These are phyloP conservation scores for Pecten maximus DNA, from an alignment of 2,888 invertebrate genomes.

Conservation along the genomic window DNA sequence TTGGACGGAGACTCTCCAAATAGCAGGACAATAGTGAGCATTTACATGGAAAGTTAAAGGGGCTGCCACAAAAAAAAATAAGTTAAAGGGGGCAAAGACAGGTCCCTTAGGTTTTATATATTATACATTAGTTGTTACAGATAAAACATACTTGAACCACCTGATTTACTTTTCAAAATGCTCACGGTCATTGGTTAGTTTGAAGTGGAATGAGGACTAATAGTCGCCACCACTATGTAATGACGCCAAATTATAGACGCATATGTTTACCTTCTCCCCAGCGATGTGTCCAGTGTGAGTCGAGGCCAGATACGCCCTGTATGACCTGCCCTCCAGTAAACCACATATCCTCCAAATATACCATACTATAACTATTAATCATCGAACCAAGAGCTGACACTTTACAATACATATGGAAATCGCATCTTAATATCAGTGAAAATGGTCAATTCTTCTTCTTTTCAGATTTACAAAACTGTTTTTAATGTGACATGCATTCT, in stretches of 20 bases:
- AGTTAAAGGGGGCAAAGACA: background rate
- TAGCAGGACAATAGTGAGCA: background rate
- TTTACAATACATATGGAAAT: background rate
- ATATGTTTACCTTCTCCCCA: background rate
- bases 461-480: background rate
- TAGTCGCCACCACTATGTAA: background rate
- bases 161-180: background rate
- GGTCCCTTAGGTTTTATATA: background rate
- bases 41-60: slow-evolving; percentile 2
- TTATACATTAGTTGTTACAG: background rate
- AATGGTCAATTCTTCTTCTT: background rate
- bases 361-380: background rate
- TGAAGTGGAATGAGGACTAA: background rate
- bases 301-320: background rate
- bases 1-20: background rate
- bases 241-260: background rate
- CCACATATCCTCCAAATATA: background rate
- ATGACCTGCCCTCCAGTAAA: background rate
- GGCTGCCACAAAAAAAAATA: background rate
- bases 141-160: slow-evolving; percentile 13
- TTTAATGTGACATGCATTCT: slow-evolving; percentile 17
- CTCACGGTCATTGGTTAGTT: background rate
- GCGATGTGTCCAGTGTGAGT: background rate
- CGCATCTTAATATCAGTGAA: background rate
- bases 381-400: background rate